Evolutionary conservation across 23 tunicate genomes (phyloP).

Genomic region (Corella eumyota): DNA sequence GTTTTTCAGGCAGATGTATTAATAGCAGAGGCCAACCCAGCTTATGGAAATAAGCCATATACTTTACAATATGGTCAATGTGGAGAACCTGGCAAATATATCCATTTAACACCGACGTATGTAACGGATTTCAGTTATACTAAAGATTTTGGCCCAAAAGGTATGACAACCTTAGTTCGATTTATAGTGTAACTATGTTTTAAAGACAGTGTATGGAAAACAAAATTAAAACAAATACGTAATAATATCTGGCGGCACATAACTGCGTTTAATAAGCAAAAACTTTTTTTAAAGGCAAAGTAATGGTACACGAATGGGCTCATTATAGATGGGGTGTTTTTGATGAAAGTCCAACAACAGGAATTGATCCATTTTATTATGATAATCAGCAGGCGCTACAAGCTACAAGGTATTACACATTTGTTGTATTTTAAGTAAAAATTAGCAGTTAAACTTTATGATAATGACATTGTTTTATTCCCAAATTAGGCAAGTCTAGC

Average conservation of each 20-base stretch:
- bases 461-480: no score
- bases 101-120: slow-evolving; percentile 47
- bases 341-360: slow-evolving; percentile 44
- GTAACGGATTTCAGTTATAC: slow-evolving; percentile 3
- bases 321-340: slow-evolving; percentile 76
- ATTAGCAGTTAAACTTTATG: no score
- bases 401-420: slow-evolving; percentile 6
- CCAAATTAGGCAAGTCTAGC: no score
- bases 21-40: slow-evolving; percentile 34
- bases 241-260: no score
- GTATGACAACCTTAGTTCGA: no score
- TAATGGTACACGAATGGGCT: slow-evolving; percentile 75
- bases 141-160: slow-evolving; percentile 41
- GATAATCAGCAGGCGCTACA: neutral
- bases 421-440: no score
- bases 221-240: no score
- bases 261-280: no score
- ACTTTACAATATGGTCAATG: slow-evolving; percentile 43
- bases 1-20: slow-evolving; percentile 37
- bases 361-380: slow-evolving; percentile 40
- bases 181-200: no score
- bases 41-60: slow-evolving; percentile 30
- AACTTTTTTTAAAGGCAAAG: no score
- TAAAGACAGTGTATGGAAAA: no score
- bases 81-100: slow-evolving; percentile 24